Percentiles rank a stretch among this genome's conserved stretches.
Conservation (phyloP, 2,113 vertebrate genomes). For the Microtus ochrogaster region DNA sequence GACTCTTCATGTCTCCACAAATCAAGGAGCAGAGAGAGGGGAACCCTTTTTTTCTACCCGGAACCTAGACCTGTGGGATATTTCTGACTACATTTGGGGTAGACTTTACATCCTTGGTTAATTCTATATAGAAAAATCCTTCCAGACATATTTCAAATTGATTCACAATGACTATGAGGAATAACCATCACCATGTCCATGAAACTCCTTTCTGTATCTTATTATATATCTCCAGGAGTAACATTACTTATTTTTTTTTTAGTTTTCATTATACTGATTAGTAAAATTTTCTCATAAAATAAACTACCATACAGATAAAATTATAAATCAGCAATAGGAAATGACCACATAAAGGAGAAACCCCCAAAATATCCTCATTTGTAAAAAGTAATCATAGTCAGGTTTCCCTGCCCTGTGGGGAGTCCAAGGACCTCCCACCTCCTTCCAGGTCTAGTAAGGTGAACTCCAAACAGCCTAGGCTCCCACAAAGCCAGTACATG, state of each 20-base stretch:
- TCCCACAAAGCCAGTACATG: too few relatives aligned
- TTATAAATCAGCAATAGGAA: slow-evolving; percentile 74
- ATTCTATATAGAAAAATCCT: neutral
- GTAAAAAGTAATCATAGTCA: slow-evolving; percentile 58
- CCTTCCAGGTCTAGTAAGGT: too few relatives aligned
- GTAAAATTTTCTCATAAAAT: slow-evolving; percentile 63
- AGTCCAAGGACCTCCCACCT: too few relatives aligned
- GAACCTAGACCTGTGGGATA: fast-evolving
- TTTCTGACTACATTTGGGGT: neutral
- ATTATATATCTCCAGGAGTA: neutral
- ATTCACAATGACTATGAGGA: neutral
- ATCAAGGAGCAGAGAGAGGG: neutral
- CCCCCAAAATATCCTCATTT: slow-evolving; percentile 67
- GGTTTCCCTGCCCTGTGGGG: too few relatives aligned
- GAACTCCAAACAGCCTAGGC: too few relatives aligned
- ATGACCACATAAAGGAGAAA: slow-evolving; percentile 70
- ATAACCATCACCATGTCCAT: neutral
- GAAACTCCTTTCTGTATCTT: neutral
- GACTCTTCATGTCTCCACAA: neutral
- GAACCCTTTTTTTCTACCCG: neutral
- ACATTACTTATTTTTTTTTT: slow-evolving; percentile 11
- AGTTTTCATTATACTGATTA: slow-evolving; percentile 61
- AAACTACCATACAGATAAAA: slow-evolving; percentile 33
- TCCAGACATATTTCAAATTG: neutral
- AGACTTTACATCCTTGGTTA: neutral